phyloP scores from a whole-genome alignment of 2,797 vertebrate genomes.

The Hydrophis major region DNA sequence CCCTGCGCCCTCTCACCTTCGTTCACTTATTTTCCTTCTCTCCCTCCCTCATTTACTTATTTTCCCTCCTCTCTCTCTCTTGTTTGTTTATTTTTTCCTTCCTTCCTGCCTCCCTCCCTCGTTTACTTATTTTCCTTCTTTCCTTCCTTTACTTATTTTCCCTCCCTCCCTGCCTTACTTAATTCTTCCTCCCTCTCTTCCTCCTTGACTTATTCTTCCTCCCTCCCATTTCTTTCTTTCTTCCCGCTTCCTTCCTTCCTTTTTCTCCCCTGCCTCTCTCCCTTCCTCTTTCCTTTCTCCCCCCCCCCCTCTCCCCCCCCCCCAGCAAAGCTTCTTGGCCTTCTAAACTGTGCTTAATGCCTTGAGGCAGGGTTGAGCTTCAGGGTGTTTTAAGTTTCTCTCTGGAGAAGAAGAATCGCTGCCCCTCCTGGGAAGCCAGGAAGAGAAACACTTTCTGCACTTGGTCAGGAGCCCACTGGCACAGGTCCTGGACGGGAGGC shows the following conservation, averaged over 20 bases:
- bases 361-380: neutral
- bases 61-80: no score
- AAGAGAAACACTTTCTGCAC: neutral
- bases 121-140: no score
- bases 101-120: neutral
- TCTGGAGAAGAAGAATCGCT: neutral
- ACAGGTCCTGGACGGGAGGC: neutral
- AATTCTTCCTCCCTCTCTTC: neutral
- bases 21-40: no score
- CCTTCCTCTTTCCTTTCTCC: neutral
- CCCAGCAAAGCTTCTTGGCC: no score
- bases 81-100: no score
- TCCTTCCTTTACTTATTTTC: neutral
- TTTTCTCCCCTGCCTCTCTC: neutral
- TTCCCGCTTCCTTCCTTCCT: neutral
- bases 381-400: neutral
- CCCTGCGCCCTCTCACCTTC: no score
- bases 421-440: neutral
- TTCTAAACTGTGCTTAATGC: neutral
- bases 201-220: neutral
- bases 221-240: neutral
- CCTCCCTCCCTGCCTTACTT: neutral
- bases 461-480: neutral
- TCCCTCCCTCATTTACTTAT: neutral
- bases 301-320: neutral